Conservation (phyloP, 1,140 invertebrate species). For the Antheraea pernyi region DNA sequence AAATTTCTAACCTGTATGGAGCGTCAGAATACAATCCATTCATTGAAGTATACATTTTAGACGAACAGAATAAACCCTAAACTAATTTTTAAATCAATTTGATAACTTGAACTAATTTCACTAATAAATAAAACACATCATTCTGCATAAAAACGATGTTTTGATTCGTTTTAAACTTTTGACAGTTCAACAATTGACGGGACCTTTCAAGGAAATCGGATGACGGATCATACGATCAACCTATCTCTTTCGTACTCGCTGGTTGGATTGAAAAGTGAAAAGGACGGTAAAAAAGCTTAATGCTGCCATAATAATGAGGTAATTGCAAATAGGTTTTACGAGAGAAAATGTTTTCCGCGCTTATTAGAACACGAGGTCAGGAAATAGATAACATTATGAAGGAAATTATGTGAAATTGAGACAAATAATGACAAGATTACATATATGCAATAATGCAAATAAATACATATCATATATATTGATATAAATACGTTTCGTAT, state of each 20-base stretch:
- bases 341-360: conserved; percentile 32
- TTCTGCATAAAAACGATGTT: conserved; percentile 45
- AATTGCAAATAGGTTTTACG: conserved; percentile 34
- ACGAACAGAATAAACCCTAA: conserved; percentile 24
- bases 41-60: conserved; percentile 62
- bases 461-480: no score
- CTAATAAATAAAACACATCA: conserved; percentile 5
- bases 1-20: conserved; percentile 63
- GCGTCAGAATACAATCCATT: conserved; percentile 65
- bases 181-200: conserved; percentile 35
- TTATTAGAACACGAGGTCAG: conserved; percentile 14
- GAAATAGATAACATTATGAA: not conserved
- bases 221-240: conserved; percentile 68
- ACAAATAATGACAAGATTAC: not conserved
- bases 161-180: conserved; percentile 57
- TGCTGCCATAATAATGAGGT: conserved; percentile 36
- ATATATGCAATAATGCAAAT: no score
- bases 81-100: conserved; percentile 15
- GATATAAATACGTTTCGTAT: no score
- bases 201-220: conserved; percentile 28
- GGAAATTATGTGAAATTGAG: not conserved
- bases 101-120: not conserved
- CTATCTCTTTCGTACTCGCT: conserved; percentile 33
- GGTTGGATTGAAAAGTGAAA: conserved; percentile 28
- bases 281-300: conserved; percentile 33